Evolutionary conservation across 1,140 invertebrate species (phyloP).

Genomic region (Cyclargus thomasi): DNA sequence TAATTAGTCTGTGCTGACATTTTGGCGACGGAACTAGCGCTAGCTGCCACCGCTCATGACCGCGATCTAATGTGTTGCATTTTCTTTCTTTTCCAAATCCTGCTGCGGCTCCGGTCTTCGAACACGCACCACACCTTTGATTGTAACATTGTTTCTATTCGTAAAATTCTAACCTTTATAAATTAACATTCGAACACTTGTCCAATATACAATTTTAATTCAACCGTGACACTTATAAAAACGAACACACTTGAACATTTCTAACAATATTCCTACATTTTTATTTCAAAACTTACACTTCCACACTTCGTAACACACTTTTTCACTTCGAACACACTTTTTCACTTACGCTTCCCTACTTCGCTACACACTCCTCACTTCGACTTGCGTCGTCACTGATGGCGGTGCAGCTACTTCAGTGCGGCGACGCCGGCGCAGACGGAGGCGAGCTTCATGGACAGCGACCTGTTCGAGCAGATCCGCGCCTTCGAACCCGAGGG

Average conservation of each 20-base stretch:
- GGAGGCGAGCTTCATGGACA: slow-evolving; percentile 60
- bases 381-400: background rate
- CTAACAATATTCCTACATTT: background rate
- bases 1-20: slow-evolving; percentile 67
- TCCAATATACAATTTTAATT: no score
- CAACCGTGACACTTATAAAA: no score
- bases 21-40: slow-evolving; percentile 53
- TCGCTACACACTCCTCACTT: background rate
- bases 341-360: no score
- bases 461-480: slow-evolving; percentile 71
- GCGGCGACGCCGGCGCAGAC: slow-evolving; percentile 67
- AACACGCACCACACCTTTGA: slow-evolving; percentile 18
- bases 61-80: slow-evolving; percentile 68
- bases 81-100: slow-evolving; percentile 66
- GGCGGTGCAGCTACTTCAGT: slow-evolving; percentile 61
- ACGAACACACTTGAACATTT: background rate
- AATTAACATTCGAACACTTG: no score
- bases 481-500: slow-evolving; percentile 66
- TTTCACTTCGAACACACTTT: no score
- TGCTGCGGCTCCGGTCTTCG: slow-evolving; percentile 30
- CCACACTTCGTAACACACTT: background rate
- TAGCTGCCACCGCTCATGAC: slow-evolving; percentile 43
- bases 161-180: no score
- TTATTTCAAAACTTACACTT: background rate
- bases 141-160: background rate